Conservation (phyloP, 2,113 vertebrate genomes). For the Strix uralensis region DNA sequence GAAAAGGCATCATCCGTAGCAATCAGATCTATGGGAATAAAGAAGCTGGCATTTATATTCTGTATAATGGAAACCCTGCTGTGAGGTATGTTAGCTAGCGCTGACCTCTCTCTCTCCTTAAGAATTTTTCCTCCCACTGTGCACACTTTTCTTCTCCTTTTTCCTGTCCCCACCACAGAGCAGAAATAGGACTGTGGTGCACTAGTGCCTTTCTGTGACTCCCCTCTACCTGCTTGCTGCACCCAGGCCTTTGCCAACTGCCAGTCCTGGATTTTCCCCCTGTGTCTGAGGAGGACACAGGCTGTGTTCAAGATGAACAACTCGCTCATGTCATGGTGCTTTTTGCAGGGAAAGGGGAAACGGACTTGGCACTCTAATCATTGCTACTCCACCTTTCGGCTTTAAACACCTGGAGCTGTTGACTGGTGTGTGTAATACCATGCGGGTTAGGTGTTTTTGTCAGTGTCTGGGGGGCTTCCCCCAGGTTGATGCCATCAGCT, state of each 20-base stretch:
- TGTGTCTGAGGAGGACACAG: not conserved
- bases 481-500: not conserved
- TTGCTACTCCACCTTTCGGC: not conserved
- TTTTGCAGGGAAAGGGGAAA: not conserved
- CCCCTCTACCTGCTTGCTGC: not conserved
- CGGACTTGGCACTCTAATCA: accelerated
- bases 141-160: not conserved
- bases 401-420: not conserved
- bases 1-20: slow-evolving; percentile 88
- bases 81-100: slow-evolving; percentile 79
- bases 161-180: not conserved
- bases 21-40: slow-evolving; percentile 94
- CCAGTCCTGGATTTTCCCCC: not conserved
- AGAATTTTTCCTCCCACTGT: not conserved
- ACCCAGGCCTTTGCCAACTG: not conserved
- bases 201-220: not conserved
- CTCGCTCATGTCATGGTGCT: not conserved
- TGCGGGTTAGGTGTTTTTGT: not conserved
- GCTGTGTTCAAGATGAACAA: not conserved
- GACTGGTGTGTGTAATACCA: not conserved
- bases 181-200: not conserved
- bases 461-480: not conserved
- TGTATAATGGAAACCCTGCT: slow-evolving; percentile 89
- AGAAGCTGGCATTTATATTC: slow-evolving; percentile 92
- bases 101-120: not conserved